These are phyloP conservation scores for Microcebus griseorufus DNA, from an alignment of 2,113 vertebrate species.

Conservation along the genomic window DNA sequence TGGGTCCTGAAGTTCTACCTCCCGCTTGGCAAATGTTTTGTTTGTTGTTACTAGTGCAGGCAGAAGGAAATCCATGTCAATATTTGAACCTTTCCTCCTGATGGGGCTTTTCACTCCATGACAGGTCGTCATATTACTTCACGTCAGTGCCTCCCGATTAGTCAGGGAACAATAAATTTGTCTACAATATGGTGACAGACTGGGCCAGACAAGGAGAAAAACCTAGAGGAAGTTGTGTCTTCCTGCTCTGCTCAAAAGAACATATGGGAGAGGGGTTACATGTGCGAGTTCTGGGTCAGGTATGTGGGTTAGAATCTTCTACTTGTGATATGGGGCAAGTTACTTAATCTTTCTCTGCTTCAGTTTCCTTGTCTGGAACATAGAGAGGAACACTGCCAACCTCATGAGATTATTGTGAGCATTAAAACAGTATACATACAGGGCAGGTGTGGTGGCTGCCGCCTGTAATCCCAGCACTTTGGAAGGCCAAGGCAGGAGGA, in stretches of 20 bases:
- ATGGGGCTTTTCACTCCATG: background rate
- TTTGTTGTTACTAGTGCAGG: background rate
- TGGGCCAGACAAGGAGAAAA: background rate
- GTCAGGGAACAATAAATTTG: background rate
- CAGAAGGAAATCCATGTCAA: background rate
- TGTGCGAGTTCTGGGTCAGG: background rate
- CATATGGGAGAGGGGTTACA: accelerated
- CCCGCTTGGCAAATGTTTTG: background rate
- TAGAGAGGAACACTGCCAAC: background rate
- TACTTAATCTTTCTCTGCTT: background rate
- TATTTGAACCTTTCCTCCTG: background rate
- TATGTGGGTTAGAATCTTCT: background rate
- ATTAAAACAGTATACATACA: background rate
- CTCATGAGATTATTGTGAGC: background rate
- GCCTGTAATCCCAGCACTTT: no score
- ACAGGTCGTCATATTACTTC: background rate
- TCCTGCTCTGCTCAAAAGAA: background rate
- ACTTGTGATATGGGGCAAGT: background rate
- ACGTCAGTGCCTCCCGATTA: background rate
- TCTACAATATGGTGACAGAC: background rate
- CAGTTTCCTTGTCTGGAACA: background rate
- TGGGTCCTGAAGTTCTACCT: background rate
- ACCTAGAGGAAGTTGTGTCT: accelerated
- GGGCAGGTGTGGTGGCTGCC: no score
- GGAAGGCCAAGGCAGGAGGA: no score